Evolutionary conservation across 1,140 invertebrate genomes (phyloP), one percentile per base, ranked within the genome.

Genomic region (Heliconius hermathena): DNA sequence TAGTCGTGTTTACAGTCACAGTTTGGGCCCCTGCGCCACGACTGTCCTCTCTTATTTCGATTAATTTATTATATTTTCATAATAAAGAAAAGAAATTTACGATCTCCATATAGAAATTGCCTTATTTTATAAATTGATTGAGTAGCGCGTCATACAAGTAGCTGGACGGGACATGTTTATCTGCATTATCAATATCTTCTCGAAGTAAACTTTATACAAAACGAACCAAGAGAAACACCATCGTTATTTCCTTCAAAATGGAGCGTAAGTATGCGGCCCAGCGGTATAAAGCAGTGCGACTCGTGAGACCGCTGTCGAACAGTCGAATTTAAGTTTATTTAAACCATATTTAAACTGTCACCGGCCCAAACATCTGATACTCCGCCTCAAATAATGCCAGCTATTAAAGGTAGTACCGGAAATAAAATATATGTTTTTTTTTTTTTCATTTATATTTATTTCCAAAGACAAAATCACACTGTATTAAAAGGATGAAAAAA

Each of bases 261-360:
- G 83, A 74, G 77, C 80, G 84, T 88, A 87, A 87, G 83, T 88
- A 87, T 84, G 86, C 83, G 85, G 79, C 85, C 84, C 87, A 88
- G 81, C 86, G 78, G 84, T 85, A 86, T 90, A 89, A 89, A 90
- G 86, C 89, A 88, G 87, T 88, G 85, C 84, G 87, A 86, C 81
- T 86, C 83, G 86, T 81, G 85, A 80, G 83, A 72, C 80, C 80
- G 81, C 80, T 85, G 84, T 87, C 88, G 83, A 84, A 81, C 81
- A 78, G 84, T 89, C 89, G 87, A 87, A 90, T 90, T 90, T 87
- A 86, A 90, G 81, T 82, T 86, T 90, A 89, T 89, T 89, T 88
- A 86, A 88, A 84, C 87, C 81, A 85, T 89, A 89, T 89, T 89
- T 88, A 86, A 88, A 85, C 88, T 88, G 90, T 90, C 88, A 80